Base-by-base conservation (phyloP, 1,140 invertebrate genomes). In the Drusus annulatus region DNA sequence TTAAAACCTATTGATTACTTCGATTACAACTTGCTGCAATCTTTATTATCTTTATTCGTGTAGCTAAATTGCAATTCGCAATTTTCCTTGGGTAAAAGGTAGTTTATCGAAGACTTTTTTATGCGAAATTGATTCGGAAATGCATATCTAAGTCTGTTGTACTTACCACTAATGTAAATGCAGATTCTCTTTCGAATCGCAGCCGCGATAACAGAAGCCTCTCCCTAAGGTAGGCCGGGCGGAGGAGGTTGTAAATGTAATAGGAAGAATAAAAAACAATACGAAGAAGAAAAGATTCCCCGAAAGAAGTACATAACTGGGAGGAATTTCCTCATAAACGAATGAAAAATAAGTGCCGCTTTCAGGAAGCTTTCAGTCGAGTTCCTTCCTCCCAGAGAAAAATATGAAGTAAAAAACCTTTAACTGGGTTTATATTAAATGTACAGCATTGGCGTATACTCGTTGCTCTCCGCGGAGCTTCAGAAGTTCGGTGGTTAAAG, bases 341-440 rank as follows among this genome's bases (percentile, higher is more conserved):
- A 60, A 76, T 76, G 73, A 76, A 76, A 76, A 76, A 62, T 56
- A 58, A 76, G 73, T 21, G 36, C 73, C 73, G 73, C 54, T 76
- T 74, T 50, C 73, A 36, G 73, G 73, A 60, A 74, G 31, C 54
- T 76, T 62, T 76, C 31, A 69, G 17, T n/a, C n/a, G 3, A 17
- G 25, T 17, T 69, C 65, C 65, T 69, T 69, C 65, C 65, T 69
- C 7, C 65, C n/a, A 36, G 31, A n/a, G 73, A 36, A 62, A 60
- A 73, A 60, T 28, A 76, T 60, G 54, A 17, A 76, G 54, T 60
- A 56, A 52, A 52, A 73, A 73, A 73, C 15, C 54, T 73, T 73
- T 73, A 19, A 60, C 54, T 62, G 31, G 54, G 28, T 76, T 76
- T 60, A 56, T 45, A 60, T 36, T 76, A 60, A 76, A 62, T 52